A percentile compares a stretch with the other conserved stretches of the same genome.
Evolutionary conservation across 2,797 vertebrate species (phyloP).

Genomic region (Tangara arthus): DNA sequence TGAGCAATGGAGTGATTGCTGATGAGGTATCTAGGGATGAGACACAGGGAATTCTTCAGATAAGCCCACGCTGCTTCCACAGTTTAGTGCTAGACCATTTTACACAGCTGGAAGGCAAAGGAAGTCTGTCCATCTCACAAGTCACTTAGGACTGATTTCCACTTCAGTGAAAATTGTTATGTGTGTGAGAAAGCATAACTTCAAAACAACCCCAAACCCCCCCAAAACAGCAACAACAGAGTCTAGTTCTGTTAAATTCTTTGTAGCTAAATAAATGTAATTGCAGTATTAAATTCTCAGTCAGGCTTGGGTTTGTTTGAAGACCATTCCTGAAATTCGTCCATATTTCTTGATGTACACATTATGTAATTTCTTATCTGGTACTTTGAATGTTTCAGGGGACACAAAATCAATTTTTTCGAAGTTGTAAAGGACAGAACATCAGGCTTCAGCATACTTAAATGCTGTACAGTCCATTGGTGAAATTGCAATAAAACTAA

Average conservation of each 20-base stretch:
- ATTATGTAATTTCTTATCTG: background rate
- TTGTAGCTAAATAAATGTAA: conserved; percentile 41
- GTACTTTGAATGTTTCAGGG: conserved; percentile 37
- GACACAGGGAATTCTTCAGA: background rate
- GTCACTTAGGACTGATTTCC: conserved; percentile 7
- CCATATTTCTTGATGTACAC: background rate
- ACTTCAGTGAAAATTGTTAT: conserved; percentile 29
- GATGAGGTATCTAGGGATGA: background rate
- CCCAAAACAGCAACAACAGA: background rate
- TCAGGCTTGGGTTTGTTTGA: conserved; percentile 17
- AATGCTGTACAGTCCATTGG: conserved; percentile 27
- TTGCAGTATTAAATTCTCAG: background rate
- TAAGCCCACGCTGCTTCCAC: background rate
- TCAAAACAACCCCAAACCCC: accelerated
- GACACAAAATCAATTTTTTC: conserved; percentile 51
- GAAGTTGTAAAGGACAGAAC: conserved; percentile 18
- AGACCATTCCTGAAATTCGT: conserved; percentile 24
- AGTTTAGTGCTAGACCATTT: background rate
- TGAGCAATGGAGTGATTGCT: background rate
- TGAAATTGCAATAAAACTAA: conserved; percentile 48
- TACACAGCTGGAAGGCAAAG: background rate
- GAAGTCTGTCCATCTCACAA: background rate
- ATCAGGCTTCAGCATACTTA: conserved; percentile 42
- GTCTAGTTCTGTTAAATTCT: background rate
- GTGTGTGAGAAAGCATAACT: background rate